phyloP scores from a whole-genome alignment of 2,113 vertebrate species.

The Marcusenius ussheri region DNA sequence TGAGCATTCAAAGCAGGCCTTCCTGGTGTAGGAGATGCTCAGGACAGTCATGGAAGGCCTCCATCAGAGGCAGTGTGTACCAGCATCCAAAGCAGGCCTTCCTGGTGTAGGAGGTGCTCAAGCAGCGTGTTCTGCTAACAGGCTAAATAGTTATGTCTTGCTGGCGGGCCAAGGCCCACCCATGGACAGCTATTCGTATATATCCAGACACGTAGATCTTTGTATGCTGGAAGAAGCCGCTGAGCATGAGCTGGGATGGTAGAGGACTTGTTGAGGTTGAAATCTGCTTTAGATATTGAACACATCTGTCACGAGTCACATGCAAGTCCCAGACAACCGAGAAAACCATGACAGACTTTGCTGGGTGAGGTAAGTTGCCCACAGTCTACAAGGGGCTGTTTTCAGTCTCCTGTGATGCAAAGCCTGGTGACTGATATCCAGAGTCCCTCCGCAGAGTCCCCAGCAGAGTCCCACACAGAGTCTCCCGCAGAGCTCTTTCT shows the following conservation, averaged over 20 bases:
- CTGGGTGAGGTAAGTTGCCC: background rate
- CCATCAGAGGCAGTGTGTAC: too few species aligned
- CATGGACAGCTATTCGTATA: background rate
- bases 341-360: background rate
- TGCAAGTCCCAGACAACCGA: background rate
- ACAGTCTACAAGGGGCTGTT: background rate
- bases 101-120: too few species aligned
- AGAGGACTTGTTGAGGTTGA: background rate
- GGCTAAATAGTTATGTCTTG: too few species aligned
- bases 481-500: background rate
- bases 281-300: background rate
- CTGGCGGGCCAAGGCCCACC: too few species aligned
- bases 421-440: background rate
- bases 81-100: too few species aligned
- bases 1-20: too few species aligned
- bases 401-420: background rate
- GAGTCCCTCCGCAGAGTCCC: background rate
- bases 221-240: background rate
- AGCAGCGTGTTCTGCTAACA: too few species aligned
- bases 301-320: background rate
- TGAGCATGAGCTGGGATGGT: background rate
- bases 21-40: too few species aligned
- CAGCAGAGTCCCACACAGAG: background rate
- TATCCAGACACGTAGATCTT: background rate
- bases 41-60: too few species aligned